Percentiles rank a stretch among this genome's conserved stretches.
Evolutionary conservation across 1,140 invertebrate species (phyloP).

Genomic region (Drosophila persimilis): DNA sequence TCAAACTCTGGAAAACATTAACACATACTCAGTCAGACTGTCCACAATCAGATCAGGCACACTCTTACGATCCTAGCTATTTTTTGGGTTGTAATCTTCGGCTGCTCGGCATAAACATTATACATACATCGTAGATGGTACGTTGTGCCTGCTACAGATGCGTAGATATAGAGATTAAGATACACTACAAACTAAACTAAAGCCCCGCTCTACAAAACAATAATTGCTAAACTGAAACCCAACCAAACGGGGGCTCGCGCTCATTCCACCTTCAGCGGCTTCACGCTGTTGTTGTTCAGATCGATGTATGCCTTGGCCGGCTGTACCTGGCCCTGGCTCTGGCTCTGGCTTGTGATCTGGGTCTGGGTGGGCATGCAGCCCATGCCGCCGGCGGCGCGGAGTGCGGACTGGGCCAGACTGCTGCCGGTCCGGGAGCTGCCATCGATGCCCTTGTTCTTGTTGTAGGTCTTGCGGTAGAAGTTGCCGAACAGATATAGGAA

Average conservation of each 20-base stretch:
- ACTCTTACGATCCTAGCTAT: constrained; percentile 67
- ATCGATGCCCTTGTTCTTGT: constrained; percentile 61
- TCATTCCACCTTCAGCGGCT: constrained; percentile 71
- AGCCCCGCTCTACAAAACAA: constrained; percentile 66
- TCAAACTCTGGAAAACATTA: constrained; percentile 42
- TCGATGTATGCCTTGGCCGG: constrained; percentile 67
- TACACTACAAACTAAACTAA: constrained; percentile 58
- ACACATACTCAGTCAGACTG: constrained; percentile 44
- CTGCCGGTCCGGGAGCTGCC: constrained; percentile 40
- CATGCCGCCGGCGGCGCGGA: constrained; percentile 73
- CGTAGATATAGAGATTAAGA: constrained; percentile 36
- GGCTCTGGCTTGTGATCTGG: neutral
- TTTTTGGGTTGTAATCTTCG: constrained; percentile 66
- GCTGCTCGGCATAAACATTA: constrained; percentile 76
- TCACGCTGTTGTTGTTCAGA: constrained; percentile 76
- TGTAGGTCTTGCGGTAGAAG: constrained; percentile 93
- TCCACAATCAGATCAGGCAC: constrained; percentile 37
- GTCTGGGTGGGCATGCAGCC: constrained; percentile 65
- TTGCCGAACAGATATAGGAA: constrained; percentile 93
- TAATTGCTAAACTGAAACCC: constrained; percentile 48
- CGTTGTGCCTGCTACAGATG: constrained; percentile 40
- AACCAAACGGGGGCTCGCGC: constrained; percentile 16
- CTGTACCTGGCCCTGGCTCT: constrained; percentile 1
- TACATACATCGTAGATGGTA: constrained; percentile 37
- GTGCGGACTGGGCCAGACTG: constrained; percentile 59